Evolutionary conservation across 2,888 invertebrate species (phyloP).

Genomic region (Catotricha subobsoleta): DNA sequence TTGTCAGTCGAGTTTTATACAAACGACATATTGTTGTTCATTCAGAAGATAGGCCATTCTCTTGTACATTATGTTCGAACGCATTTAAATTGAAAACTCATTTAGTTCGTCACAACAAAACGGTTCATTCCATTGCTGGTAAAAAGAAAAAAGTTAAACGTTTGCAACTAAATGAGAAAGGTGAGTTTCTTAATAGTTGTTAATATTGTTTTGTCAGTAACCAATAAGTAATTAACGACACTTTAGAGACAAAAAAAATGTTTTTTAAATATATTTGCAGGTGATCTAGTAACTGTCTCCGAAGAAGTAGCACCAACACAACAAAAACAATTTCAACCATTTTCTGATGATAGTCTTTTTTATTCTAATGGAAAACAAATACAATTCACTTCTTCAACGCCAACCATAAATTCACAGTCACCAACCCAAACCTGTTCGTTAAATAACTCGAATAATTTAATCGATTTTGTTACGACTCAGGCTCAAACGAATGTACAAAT

Average conservation of each 20-base stretch:
- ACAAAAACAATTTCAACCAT: slow-evolving; percentile 6
- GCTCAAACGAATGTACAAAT: not conserved
- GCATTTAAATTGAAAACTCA: slow-evolving; percentile 30
- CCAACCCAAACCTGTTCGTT: slow-evolving; percentile 13
- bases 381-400: not conserved
- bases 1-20: slow-evolving; percentile 25
- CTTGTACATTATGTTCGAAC: slow-evolving; percentile 27
- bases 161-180: slow-evolving; percentile 26
- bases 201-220: not conserved
- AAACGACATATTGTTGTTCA: slow-evolving; percentile 29
- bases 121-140: slow-evolving; percentile 25
- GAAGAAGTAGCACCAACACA: slow-evolving; percentile 1
- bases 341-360: slow-evolving; percentile 5
- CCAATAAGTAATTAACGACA: not conserved
- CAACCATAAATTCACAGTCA: slow-evolving; percentile 14
- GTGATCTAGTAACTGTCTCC: not conserved
- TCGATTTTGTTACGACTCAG: not conserved
- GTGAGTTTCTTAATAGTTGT: slow-evolving; percentile 15
- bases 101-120: slow-evolving; percentile 28
- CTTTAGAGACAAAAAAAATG: not conserved
- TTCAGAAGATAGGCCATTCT: slow-evolving; percentile 28
- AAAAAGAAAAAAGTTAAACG: slow-evolving; percentile 25
- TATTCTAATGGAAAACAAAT: slow-evolving; percentile 3
- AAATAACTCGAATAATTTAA: not conserved
- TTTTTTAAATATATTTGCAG: not conserved